Conservation (phyloP, 1,140 invertebrate species). For the Arion vulgaris region DNA sequence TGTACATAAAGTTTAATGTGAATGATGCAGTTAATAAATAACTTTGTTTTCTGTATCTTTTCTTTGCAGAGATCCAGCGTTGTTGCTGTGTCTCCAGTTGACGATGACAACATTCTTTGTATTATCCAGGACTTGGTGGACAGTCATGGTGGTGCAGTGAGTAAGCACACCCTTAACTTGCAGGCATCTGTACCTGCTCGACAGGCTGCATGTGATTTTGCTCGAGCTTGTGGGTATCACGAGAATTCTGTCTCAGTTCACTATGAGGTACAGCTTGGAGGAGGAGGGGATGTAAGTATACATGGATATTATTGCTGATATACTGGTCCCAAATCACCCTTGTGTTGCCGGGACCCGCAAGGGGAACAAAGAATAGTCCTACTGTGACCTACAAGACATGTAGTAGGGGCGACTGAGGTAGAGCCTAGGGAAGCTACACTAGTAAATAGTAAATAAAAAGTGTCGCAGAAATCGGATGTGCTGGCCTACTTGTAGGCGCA, state of each 20-base stretch:
- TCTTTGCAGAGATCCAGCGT: conserved; percentile 33
- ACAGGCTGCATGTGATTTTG: conserved; percentile 75
- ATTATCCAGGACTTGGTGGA: conserved; percentile 76
- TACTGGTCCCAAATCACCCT: too few species aligned
- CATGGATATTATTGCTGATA: not conserved
- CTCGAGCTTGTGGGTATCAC: conserved; percentile 75
- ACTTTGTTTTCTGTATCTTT: not conserved
- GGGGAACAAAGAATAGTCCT: too few species aligned
- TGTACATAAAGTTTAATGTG: too few species aligned
- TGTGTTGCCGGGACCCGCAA: too few species aligned
- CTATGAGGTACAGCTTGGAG: conserved; percentile 67
- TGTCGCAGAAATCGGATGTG: too few species aligned
- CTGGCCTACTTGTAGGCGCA: too few species aligned
- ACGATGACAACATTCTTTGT: conserved; percentile 74
- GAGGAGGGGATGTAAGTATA: conserved; percentile 54
- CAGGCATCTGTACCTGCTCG: conserved; percentile 74
- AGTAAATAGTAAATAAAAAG: too few species aligned
- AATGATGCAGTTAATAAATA: too few species aligned
- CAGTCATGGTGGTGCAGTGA: conserved; percentile 52
- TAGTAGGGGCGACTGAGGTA: too few species aligned
- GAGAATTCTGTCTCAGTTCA: conserved; percentile 74
- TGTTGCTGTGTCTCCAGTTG: conserved; percentile 59
- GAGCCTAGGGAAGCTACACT: too few species aligned
- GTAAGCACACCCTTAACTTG: conserved; percentile 69
- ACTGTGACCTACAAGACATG: too few species aligned